These are phyloP conservation scores for Danio albolineatus DNA, from an alignment of 2,797 vertebrate genomes.

Conservation along the genomic window DNA sequence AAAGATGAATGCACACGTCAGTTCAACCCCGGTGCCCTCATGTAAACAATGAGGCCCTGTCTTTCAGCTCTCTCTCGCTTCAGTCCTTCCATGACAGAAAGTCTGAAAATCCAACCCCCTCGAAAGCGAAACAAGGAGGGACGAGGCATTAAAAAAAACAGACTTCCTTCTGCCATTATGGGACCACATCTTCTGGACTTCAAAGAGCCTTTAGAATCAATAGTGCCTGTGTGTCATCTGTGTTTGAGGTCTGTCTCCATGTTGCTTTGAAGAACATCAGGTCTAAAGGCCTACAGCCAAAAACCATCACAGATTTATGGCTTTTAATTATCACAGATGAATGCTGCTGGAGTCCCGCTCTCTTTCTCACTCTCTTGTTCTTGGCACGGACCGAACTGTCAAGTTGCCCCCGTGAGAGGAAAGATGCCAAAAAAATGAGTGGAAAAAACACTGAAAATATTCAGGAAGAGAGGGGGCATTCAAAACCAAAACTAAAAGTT, in stretches of 20 bases:
- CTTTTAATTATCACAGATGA: constrained; percentile 79
- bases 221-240: constrained; percentile 18
- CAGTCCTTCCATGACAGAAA: background rate
- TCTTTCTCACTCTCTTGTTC: constrained; percentile 40
- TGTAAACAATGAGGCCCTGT: constrained; percentile 63
- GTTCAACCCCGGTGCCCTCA: constrained; percentile 56
- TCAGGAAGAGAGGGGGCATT: constrained; percentile 19
- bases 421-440: constrained; percentile 46
- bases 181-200: constrained; percentile 45
- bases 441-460: constrained; percentile 21
- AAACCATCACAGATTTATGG: constrained; percentile 72
- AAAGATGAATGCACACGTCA: constrained; percentile 64
- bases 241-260: constrained; percentile 23
- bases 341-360: constrained; percentile 58
- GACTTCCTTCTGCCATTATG: constrained; percentile 25
- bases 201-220: constrained; percentile 51
- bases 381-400: constrained; percentile 48
- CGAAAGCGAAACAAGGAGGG: background rate
- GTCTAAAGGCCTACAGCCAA: constrained; percentile 54
- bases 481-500: constrained; percentile 27
- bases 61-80: constrained; percentile 57
- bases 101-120: constrained; percentile 3
- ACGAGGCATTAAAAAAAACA: constrained; percentile 15
- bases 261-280: constrained; percentile 43
- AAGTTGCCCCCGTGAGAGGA: constrained; percentile 48